Evolutionary conservation across 2,797 vertebrate species (phyloP).

Genomic region (Pseudochromis fuscus): DNA sequence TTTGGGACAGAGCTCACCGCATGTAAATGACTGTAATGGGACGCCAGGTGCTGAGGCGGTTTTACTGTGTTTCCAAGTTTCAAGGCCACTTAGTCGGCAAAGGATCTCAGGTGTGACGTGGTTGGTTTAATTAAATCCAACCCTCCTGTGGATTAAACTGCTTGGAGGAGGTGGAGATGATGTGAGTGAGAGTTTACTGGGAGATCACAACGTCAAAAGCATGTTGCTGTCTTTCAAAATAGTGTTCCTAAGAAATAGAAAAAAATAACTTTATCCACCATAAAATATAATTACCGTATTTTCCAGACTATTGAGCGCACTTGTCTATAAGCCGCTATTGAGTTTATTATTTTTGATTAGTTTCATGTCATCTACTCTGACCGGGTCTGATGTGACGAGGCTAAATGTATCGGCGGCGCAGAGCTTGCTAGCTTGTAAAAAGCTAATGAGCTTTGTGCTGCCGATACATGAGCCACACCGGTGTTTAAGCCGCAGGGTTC

Average conservation of each 20-base stretch:
- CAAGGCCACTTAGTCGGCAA: neutral
- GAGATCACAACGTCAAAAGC: neutral
- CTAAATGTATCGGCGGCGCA: too few relatives aligned
- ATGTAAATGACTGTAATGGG: neutral
- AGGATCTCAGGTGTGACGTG: neutral
- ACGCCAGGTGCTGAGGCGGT: neutral
- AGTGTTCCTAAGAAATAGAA: neutral
- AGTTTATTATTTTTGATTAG: too few relatives aligned
- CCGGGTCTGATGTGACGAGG: too few relatives aligned
- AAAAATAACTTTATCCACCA: too few relatives aligned
- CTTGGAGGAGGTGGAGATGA: neutral
- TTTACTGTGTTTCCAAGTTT: neutral
- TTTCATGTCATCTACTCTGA: too few relatives aligned
- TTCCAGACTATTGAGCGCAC: too few relatives aligned
- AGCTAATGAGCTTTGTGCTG: too few relatives aligned
- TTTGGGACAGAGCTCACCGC: neutral
- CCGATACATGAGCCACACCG: too few relatives aligned
- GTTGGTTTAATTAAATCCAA: conserved; percentile 25
- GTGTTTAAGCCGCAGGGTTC: too few relatives aligned
- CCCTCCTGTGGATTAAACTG: conserved; percentile 7
- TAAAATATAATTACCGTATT: too few relatives aligned
- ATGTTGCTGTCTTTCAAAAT: neutral
- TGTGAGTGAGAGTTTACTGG: neutral
- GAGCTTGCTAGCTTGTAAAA: too few relatives aligned
- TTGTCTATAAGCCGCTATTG: too few relatives aligned